Evolutionary conservation across 2,113 vertebrate genomes (phyloP), one percentile per base, ranked within the genome.

Genomic region (Hippolais icterina): DNA sequence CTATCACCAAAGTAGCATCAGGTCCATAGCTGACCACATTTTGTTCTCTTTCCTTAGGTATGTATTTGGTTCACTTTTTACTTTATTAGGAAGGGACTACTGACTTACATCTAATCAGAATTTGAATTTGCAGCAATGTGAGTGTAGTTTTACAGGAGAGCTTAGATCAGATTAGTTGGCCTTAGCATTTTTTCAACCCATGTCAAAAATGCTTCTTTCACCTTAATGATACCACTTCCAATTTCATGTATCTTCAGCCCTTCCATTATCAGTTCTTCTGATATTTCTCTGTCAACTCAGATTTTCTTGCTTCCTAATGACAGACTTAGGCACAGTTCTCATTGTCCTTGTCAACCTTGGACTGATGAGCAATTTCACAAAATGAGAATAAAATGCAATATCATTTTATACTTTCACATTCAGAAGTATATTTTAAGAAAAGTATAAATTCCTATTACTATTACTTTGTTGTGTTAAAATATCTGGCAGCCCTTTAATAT

Each of bases 281-380:
- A 63, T 54, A 41, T 77, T 93, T 89, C 90, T 66, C 47, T 82
- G 52, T 83, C 77, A 78, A 4, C 29, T 92, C 33, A 63, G 35
- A 66, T 89, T 83, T 93, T 80, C 29, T 63, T 70, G 27, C 65
- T 89, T 91, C 46, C 35, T 91, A 92, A 95, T 91, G 56, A 89
- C 28, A 92, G 74, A 68, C 84, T 91, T 76, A 83, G 53, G 61
- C 70, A 89, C 44, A 71, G 57, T 69, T 87, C 70, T 93, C 74
- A 85, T 87, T 89, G 89, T 79, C 87, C 74, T 91, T 91, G 78
- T 75, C 91, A 96, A 84, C 60, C 57, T 82, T 64, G 61, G 57
- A 22, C 87, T 72, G 88, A 53, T 42, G 18, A 91, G 54, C 87
- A 94, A 54, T 93, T 95, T 85, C 53, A 89, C 46, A 79, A 93